A percentile compares a stretch with the other conserved stretches of the same genome.
phyloP scores from a whole-genome alignment of 2,888 invertebrate genomes.

The Acholoe squamosa region DNA sequence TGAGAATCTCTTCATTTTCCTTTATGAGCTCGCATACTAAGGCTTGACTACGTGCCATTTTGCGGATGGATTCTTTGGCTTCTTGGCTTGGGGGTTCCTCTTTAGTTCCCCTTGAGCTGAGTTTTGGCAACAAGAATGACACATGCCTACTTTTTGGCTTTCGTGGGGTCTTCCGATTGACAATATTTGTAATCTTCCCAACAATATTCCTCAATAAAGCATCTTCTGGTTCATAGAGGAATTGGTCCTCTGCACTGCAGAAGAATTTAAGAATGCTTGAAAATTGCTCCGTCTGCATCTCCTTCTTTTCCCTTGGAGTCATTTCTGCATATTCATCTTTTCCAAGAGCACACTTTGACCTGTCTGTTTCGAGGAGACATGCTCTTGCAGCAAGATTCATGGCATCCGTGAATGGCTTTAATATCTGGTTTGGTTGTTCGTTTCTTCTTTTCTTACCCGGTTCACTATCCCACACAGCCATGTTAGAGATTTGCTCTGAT shows the following conservation, averaged over 20 bases:
- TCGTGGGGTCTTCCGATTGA: not conserved
- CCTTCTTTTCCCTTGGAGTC: not conserved
- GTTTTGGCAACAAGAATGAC: not conserved
- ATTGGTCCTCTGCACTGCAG: not conserved
- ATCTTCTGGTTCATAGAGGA: not conserved
- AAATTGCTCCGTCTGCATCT: not conserved
- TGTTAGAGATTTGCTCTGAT: not conserved
- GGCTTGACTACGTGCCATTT: constrained; percentile 11
- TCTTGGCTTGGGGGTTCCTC: not conserved
- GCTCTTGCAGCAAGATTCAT: constrained; percentile 18
- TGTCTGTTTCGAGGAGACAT: not conserved
- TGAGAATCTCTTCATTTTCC: constrained; percentile 14
- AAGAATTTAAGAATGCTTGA: constrained; percentile 10
- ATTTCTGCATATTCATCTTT: constrained; percentile 35
- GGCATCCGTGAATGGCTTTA: not conserved
- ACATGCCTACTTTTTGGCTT: not conserved
- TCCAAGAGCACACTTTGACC: constrained; percentile 33
- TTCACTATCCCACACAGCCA: not conserved
- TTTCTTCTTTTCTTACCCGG: not conserved
- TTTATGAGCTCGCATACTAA: not conserved
- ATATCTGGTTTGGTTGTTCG: not conserved
- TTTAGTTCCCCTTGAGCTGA: not conserved
- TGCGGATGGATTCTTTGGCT: not conserved
- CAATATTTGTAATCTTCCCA: not conserved
- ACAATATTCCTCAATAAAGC: not conserved